These are phyloP conservation scores for Xiphophorus hellerii DNA, from an alignment of 2,113 vertebrate genomes.

Conservation along the genomic window DNA sequence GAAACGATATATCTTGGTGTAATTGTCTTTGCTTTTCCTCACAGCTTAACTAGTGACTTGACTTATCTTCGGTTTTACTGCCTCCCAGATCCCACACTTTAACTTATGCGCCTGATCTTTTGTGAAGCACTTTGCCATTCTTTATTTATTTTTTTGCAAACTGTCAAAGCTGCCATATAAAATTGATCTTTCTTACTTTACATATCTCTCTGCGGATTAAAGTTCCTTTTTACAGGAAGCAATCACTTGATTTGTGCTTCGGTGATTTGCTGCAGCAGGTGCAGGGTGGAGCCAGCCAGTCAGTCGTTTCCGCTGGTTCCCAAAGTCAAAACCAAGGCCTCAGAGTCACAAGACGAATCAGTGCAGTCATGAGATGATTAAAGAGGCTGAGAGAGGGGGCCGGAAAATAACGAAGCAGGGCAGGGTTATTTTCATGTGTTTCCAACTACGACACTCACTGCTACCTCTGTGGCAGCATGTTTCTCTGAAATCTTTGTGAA, in stretches of 20 bases:
- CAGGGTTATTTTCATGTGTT: neutral
- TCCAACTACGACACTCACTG: neutral
- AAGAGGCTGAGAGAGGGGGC: neutral
- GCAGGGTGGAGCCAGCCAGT: too few relatives aligned
- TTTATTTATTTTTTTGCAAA: too few relatives aligned
- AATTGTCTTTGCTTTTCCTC: neutral
- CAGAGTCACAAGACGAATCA: constrained; percentile 3
- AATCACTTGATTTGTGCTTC: neutral
- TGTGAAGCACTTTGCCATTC: neutral
- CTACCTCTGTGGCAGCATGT: neutral
- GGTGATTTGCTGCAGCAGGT: neutral
- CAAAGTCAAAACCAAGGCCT: neutral
- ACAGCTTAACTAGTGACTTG: neutral
- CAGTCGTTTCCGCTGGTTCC: neutral
- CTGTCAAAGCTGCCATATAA: neutral
- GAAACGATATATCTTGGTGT: neutral
- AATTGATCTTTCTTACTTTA: neutral
- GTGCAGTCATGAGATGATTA: neutral
- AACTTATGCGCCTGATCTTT: neutral
- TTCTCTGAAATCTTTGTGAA: neutral
- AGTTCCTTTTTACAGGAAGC: neutral
- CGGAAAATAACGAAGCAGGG: neutral
- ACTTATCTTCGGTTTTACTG: neutral
- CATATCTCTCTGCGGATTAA: neutral
- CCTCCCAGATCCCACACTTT: neutral